These are phyloP conservation scores for Podotricha telesiphe DNA, from an alignment of 2,888 invertebrate species.

Conservation along the genomic window DNA sequence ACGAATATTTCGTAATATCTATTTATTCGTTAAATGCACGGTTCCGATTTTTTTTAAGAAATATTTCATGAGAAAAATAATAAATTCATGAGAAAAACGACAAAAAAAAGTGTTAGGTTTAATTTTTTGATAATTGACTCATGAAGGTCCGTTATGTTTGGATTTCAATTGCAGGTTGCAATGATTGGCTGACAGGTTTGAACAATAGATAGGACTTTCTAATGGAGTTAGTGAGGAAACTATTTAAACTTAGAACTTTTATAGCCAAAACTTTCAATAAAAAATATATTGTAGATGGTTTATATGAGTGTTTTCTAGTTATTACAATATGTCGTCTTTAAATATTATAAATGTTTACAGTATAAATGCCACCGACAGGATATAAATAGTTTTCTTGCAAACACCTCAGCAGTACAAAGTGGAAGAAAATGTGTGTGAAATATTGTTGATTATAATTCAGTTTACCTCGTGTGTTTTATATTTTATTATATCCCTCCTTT, in stretches of 20 bases:
- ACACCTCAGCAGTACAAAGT: slow-evolving; percentile 64
- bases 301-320: slow-evolving; percentile 28
- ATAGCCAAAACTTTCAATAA: slow-evolving; percentile 32
- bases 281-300: slow-evolving; percentile 28
- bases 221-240: slow-evolving; percentile 46
- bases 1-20: slow-evolving; percentile 23
- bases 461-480: slow-evolving; percentile 23
- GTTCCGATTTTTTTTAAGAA: slow-evolving; percentile 20
- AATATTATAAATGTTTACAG: slow-evolving; percentile 1
- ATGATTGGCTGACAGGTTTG: slow-evolving; percentile 46
- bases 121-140: slow-evolving; percentile 37
- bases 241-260: slow-evolving; percentile 38
- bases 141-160: slow-evolving; percentile 45
- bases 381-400: slow-evolving; percentile 55
- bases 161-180: slow-evolving; percentile 49
- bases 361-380: slow-evolving; percentile 26
- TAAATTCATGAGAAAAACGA: slow-evolving; percentile 21
- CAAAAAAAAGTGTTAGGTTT: slow-evolving; percentile 32
- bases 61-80: slow-evolving; percentile 19
- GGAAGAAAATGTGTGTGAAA: slow-evolving; percentile 52
- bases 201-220: slow-evolving; percentile 42
- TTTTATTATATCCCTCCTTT: slow-evolving; percentile 24
- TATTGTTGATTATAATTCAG: slow-evolving; percentile 27
- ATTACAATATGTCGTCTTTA: slow-evolving; percentile 3
- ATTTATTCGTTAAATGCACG: slow-evolving; percentile 31